Percentiles rank a stretch among this genome's conserved stretches.
These are phyloP conservation scores for Hololepta plana DNA, from an alignment of 2,888 invertebrate species.

Conservation along the genomic window DNA sequence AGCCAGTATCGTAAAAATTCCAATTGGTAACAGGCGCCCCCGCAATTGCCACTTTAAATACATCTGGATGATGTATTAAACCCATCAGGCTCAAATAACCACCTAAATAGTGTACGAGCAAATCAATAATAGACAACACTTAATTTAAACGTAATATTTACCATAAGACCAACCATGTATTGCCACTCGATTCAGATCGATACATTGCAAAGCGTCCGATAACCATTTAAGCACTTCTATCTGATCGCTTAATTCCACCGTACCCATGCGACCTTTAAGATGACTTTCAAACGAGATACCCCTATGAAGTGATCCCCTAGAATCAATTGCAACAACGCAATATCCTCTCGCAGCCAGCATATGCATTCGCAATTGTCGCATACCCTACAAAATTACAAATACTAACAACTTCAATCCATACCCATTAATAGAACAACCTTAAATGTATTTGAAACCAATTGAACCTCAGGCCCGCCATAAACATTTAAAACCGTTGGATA, in stretches of 20 bases:
- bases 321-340: conserved; percentile 89
- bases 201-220: conserved; percentile 65
- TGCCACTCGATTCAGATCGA: conserved; percentile 83
- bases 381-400: no score
- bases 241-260: conserved; percentile 86
- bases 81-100: conserved; percentile 94
- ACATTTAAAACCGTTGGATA: conserved; percentile 93
- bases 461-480: conserved; percentile 97
- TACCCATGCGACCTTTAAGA: conserved; percentile 79
- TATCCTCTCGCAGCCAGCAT: conserved; percentile 92
- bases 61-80: conserved; percentile 75
- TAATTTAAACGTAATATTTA: no score
- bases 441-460: conserved; percentile 89
- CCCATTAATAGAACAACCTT: no score
- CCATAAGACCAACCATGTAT: conserved; percentile 99
- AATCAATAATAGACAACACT: conserved; percentile 1
- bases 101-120: conserved; percentile 25
- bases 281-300: conserved; percentile 86
- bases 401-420: no score
- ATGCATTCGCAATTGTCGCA: conserved; percentile 81
- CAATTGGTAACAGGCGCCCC: conserved; percentile 97
- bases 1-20: conserved; percentile 95
- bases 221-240: conserved; percentile 77
- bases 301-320: conserved; percentile 88
- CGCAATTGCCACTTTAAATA: conserved; percentile 90